These are phyloP conservation scores for Catostylus mosaicus DNA, from an alignment of 30 jellyfish, hydroid and myxozoan species.

Conservation along the genomic window DNA sequence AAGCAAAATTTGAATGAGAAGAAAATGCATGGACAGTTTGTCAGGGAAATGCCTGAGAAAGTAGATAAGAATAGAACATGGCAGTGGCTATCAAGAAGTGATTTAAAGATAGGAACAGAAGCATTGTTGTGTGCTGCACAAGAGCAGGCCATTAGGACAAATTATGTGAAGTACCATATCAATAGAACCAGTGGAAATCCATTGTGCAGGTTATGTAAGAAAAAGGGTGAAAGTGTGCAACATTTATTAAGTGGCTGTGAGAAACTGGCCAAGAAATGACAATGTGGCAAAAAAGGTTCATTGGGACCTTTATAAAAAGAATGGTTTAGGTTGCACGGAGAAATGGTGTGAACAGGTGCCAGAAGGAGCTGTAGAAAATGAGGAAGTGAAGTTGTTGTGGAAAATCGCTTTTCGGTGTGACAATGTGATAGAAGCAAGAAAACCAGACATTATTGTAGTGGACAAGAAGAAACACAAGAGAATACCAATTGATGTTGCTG, in stretches of 20 bases:
- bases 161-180: conserved; percentile 10
- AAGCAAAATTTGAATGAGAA: conserved; percentile 24
- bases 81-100: neutral
- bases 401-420: too few species aligned
- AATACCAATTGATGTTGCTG: too few species aligned
- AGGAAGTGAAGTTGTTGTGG: too few species aligned
- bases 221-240: conserved; percentile 15
- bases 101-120: conserved; percentile 4
- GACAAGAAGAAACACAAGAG: too few species aligned
- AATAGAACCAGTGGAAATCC: neutral
- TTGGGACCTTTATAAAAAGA: too few species aligned
- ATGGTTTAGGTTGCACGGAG: too few species aligned
- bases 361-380: too few species aligned
- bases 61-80: conserved; percentile 12
- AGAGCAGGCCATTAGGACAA: conserved; percentile 17
- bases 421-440: too few species aligned
- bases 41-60: conserved; percentile 18
- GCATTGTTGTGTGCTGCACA: conserved; percentile 11
- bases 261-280: conserved; percentile 10
- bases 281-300: too few species aligned
- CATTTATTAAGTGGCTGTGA: conserved; percentile 18
- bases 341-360: too few species aligned
- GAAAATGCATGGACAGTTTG: conserved; percentile 23
- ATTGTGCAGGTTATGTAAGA: conserved; percentile 21
- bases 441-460: too few species aligned